Evolutionary conservation across 2,113 vertebrate species (phyloP).

Genomic region (Charadrius vociferus): DNA sequence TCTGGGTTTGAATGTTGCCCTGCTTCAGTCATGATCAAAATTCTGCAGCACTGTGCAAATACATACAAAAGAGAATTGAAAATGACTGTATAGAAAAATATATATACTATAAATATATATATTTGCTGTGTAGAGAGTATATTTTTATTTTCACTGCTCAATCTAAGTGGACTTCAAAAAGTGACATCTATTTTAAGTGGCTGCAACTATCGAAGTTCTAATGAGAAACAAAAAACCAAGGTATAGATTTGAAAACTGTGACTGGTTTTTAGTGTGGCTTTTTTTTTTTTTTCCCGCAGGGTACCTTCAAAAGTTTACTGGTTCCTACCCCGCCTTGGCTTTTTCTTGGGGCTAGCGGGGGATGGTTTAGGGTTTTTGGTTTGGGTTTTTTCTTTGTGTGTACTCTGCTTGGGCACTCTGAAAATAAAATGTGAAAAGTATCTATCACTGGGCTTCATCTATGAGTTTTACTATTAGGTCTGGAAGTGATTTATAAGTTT

Average conservation of each 20-base stretch:
- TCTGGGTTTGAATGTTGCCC: neutral
- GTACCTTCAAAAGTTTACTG: neutral
- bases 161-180: neutral
- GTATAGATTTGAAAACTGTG: neutral
- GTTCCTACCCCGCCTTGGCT: no score
- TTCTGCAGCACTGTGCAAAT: neutral
- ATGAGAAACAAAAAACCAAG: neutral
- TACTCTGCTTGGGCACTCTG: neutral
- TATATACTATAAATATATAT: neutral
- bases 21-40: neutral
- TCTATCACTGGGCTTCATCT: neutral
- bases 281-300: no score
- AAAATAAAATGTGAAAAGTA: neutral
- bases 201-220: neutral
- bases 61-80: neutral
- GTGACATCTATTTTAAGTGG: neutral
- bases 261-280: neutral
- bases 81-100: neutral
- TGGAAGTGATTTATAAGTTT: neutral
- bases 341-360: fast-evolving
- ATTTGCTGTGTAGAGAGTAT: neutral
- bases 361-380: no score
- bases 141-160: neutral
- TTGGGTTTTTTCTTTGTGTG: neutral
- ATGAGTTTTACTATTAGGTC: neutral